phyloP scores from a whole-genome alignment of 2,888 invertebrate genomes.

The Zaprionus obscuricornis region DNA sequence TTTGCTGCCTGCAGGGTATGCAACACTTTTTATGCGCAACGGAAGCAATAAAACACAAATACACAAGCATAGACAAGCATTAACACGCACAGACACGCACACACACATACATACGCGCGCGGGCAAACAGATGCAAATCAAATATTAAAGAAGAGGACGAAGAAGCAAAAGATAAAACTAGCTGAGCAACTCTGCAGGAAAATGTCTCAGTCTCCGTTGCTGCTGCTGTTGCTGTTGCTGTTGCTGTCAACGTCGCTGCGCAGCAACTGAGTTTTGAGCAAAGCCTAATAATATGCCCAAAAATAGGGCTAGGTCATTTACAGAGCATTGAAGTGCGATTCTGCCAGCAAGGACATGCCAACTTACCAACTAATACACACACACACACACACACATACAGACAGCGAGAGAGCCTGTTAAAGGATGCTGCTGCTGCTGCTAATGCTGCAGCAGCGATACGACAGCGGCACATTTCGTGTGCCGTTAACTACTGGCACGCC shows the following conservation, averaged over 20 bases:
- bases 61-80: background rate
- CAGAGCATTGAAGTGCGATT: conserved; percentile 9
- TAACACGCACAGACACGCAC: background rate
- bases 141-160: too few species aligned
- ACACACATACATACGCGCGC: background rate
- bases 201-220: conserved; percentile 23
- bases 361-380: conserved; percentile 9
- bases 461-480: conserved; percentile 12
- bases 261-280: conserved; percentile 32
- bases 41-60: conserved; percentile 35
- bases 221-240: conserved; percentile 13
- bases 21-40: conserved; percentile 28
- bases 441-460: conserved; percentile 4
- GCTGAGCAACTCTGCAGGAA: conserved; percentile 32
- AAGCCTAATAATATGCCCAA: conserved; percentile 37
- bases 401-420: conserved; percentile 7
- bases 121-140: too few species aligned
- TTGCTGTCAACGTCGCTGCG: conserved; percentile 22
- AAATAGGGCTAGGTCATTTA: conserved; percentile 79
- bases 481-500: conserved; percentile 35
- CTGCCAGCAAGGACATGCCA: conserved; percentile 35
- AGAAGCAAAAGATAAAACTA: background rate
- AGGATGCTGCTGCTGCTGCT: conserved; percentile 39
- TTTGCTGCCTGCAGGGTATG: conserved; percentile 38
- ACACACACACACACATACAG: conserved; percentile 7